A percentile compares a stretch with the other conserved stretches of the same genome.
Evolutionary conservation across 1,140 invertebrate species (phyloP).

Genomic region (fruit fly (Drosophila melanogaster)): Release_6_plus_ISO1_MT NT_037436.4:2416001-2416500

Average conservation of each 20-base stretch:
- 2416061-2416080: constrained; percentile 34
- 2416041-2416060: constrained; percentile 17
- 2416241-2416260: constrained; percentile 9
- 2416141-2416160: constrained; percentile 13
- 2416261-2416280: constrained; percentile 28
- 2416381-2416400: constrained; percentile 9
- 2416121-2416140: constrained; percentile 28
- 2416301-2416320: constrained; percentile 30
- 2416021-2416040: background rate
- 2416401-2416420: constrained; percentile 35
- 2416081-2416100: constrained; percentile 56
- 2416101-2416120: constrained; percentile 17
- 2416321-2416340: constrained; percentile 13
- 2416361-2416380: constrained; percentile 65
- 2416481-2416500: constrained; percentile 67
- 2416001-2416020: constrained; percentile 1
- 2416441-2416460: constrained; percentile 22
- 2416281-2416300: constrained; percentile 55
- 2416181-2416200: constrained; percentile 37
- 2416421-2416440: constrained; percentile 55
- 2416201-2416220: background rate
- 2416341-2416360: constrained; percentile 41
- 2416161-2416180: constrained; percentile 36
- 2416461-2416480: constrained; percentile 54
- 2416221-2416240: constrained; percentile 74